Evolutionary conservation across 2,888 invertebrate species (phyloP).

Genomic region (Euzophera pinguis): DNA sequence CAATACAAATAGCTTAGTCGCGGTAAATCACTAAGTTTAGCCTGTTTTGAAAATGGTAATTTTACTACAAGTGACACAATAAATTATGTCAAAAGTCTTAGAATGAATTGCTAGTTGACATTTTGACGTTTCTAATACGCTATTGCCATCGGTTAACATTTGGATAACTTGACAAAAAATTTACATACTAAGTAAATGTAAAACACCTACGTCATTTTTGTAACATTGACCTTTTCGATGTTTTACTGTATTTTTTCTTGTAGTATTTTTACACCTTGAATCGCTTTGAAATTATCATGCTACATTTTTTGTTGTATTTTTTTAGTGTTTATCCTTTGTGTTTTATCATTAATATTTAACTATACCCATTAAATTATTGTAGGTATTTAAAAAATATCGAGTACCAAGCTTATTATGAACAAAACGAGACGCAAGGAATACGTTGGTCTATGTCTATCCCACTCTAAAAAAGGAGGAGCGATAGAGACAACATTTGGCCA

Average conservation of each 20-base stretch:
- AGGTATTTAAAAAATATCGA: background rate
- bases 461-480: background rate
- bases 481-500: constrained; percentile 3
- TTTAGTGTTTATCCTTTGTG: background rate
- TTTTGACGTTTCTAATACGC: no score
- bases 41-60: no score
- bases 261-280: background rate
- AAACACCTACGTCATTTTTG: background rate
- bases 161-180: no score
- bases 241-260: background rate
- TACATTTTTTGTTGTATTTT: background rate
- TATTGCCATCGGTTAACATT: no score
- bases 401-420: background rate
- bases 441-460: background rate
- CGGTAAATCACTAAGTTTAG: background rate
- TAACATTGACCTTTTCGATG: background rate
- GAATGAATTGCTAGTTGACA: no score
- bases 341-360: background rate
- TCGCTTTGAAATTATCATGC: background rate
- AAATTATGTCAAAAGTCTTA: no score
- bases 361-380: background rate
- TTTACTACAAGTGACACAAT: no score
- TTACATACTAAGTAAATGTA: no score
- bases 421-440: background rate
- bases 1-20: constrained; percentile 1